phyloP scores from a whole-genome alignment of 2,888 invertebrate genomes.

The Linyphia triangularis region DNA sequence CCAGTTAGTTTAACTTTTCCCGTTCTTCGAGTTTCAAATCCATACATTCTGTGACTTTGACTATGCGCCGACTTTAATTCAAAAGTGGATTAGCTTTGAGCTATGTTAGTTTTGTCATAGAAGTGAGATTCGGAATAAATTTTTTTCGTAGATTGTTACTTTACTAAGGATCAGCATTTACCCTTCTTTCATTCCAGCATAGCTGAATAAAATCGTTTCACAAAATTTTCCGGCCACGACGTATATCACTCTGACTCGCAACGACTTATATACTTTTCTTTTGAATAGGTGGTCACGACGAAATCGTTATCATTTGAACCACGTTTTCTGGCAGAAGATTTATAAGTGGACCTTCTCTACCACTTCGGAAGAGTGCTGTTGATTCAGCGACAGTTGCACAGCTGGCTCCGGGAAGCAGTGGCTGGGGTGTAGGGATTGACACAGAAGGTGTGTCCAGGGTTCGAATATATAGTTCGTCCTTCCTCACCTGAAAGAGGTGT shows the following conservation, averaged over 20 bases:
- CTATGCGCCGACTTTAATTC: too few relatives aligned
- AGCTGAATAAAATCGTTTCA: neutral
- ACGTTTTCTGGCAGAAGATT: neutral
- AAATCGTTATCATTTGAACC: neutral
- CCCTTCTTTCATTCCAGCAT: neutral
- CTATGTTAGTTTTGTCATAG: too few relatives aligned
- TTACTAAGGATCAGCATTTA: neutral
- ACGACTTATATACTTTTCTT: neutral
- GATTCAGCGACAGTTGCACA: constrained; percentile 20
- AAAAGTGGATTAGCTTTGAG: too few relatives aligned
- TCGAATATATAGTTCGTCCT: neutral
- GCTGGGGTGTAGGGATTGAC: constrained; percentile 50
- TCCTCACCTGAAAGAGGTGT: constrained; percentile 6
- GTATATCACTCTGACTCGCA: constrained; percentile 4
- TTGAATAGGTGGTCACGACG: constrained; percentile 56
- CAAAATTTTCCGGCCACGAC: too few relatives aligned
- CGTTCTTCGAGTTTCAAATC: too few relatives aligned
- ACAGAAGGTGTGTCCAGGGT: constrained; percentile 54
- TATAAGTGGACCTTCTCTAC: neutral
- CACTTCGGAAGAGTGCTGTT: constrained; percentile 7
- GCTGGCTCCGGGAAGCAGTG: constrained; percentile 14
- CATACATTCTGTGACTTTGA: too few relatives aligned
- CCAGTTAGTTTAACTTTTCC: too few relatives aligned
- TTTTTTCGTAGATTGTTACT: too few relatives aligned
- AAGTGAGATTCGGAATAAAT: too few relatives aligned